Conservation (phyloP, 2,888 invertebrate species). For the Drosophila diplacantha region DNA sequence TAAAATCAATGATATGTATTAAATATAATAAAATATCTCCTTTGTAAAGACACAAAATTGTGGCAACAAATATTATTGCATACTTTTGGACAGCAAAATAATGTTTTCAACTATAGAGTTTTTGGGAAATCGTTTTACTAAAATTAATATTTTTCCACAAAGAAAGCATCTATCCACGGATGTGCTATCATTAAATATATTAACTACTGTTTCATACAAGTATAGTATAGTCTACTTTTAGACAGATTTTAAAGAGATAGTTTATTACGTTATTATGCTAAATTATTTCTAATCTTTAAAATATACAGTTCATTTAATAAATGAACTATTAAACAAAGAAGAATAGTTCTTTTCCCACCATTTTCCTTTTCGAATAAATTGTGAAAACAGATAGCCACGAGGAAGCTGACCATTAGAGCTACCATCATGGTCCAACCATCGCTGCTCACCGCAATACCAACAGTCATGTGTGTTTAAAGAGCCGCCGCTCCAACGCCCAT, state of each 20-base stretch:
- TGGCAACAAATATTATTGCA: too few relatives aligned
- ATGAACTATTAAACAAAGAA: slow-evolving; percentile 2
- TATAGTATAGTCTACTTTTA: neutral
- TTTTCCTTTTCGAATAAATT: slow-evolving; percentile 16
- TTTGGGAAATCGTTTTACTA: too few relatives aligned
- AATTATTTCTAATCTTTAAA: neutral
- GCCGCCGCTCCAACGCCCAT: slow-evolving; percentile 35
- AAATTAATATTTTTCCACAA: too few relatives aligned
- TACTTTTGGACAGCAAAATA: too few relatives aligned
- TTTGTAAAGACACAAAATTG: too few relatives aligned
- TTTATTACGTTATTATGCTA: neutral
- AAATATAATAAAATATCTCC: too few relatives aligned
- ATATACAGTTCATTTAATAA: too few relatives aligned
- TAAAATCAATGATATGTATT: too few relatives aligned
- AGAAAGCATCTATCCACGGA: too few relatives aligned
- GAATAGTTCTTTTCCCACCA: neutral
- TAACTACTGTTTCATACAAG: too few relatives aligned
- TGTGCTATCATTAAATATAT: too few relatives aligned
- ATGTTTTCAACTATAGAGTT: too few relatives aligned
- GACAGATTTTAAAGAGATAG: neutral
- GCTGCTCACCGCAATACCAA: slow-evolving; percentile 3
- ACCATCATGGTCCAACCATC: slow-evolving; percentile 4
- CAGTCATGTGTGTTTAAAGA: slow-evolving; percentile 37
- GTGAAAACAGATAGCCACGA: slow-evolving; percentile 17
- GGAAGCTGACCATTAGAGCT: slow-evolving; percentile 18